Evolutionary conservation across 2,888 invertebrate species (phyloP).

Genomic region (Adela reaumurella): DNA sequence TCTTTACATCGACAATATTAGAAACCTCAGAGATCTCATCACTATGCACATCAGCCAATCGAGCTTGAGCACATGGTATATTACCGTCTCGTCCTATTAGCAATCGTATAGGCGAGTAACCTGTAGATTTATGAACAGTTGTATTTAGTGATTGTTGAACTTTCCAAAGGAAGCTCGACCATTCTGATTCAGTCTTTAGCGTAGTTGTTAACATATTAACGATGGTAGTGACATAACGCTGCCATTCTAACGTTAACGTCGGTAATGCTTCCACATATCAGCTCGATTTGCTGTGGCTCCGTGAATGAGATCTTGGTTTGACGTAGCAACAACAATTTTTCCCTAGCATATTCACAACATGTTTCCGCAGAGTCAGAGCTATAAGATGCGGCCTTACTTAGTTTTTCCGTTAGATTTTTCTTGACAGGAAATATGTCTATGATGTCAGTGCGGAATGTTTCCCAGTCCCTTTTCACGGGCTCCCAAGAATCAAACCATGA

Average conservation of each 20-base stretch:
- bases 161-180: neutral
- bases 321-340: constrained; percentile 10
- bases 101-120: neutral
- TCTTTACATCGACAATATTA: neutral
- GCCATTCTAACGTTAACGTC: constrained; percentile 6
- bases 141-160: neutral
- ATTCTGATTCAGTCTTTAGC: neutral
- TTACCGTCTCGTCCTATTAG: neutral
- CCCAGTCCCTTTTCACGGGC: constrained; percentile 8
- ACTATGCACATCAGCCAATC: neutral
- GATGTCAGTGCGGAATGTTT: constrained; percentile 9
- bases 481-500: constrained; percentile 12
- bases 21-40: neutral
- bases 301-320: constrained; percentile 10
- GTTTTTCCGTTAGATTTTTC: constrained; percentile 11
- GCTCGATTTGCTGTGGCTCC: constrained; percentile 10
- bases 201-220: neutral
- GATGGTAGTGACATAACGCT: too few species aligned
- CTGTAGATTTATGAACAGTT: neutral
- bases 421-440: constrained; percentile 7
- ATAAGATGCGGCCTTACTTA: constrained; percentile 10
- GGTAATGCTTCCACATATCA: constrained; percentile 12
- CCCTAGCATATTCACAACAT: constrained; percentile 14
- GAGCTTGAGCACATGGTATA: neutral
- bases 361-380: constrained; percentile 11